Conservation (phyloP, 2,797 vertebrate genomes). For the Brachymystax lenok region DNA sequence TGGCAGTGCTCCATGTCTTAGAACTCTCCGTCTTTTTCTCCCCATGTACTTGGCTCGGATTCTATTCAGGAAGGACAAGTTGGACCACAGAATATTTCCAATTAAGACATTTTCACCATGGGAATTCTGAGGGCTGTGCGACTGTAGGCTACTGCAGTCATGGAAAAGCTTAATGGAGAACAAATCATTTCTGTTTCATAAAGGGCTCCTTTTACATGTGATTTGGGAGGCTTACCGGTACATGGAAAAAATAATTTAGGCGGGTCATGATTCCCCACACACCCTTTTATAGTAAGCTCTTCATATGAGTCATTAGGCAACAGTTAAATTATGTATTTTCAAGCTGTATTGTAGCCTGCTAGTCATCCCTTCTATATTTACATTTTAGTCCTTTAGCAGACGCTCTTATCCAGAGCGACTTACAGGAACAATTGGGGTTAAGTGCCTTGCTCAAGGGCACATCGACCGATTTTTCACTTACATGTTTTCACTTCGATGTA, state of each 20-base stretch:
- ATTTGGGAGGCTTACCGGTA: slow-evolving; percentile 14
- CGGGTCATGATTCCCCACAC: neutral
- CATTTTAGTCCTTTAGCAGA: too few relatives aligned
- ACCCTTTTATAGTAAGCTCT: neutral
- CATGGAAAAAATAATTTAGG: too few relatives aligned
- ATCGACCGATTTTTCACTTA: too few relatives aligned
- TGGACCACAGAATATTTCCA: slow-evolving; percentile 59
- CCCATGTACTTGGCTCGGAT: slow-evolving; percentile 32
- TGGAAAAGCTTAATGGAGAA: slow-evolving; percentile 50
- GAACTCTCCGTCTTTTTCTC: slow-evolving; percentile 26
- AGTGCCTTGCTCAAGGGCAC: too few relatives aligned
- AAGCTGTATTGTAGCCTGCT: neutral
- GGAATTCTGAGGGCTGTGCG: slow-evolving; percentile 49
- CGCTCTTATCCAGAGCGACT: too few relatives aligned
- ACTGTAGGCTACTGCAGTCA: slow-evolving; percentile 45
- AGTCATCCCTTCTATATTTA: too few relatives aligned
- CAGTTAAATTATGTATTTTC: neutral
- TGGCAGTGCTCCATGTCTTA: slow-evolving; percentile 35
- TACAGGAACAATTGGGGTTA: too few relatives aligned
- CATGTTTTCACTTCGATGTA: too few relatives aligned
- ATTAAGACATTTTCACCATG: slow-evolving; percentile 62
- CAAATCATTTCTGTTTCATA: slow-evolving; percentile 39
- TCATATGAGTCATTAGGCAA: neutral
- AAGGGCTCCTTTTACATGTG: slow-evolving; percentile 40
- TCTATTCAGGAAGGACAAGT: slow-evolving; percentile 58